Percentiles rank a stretch among this genome's conserved stretches.
Evolutionary conservation across 2,113 vertebrate species (phyloP).

Genomic region (Mesocricetus auratus): DNA sequence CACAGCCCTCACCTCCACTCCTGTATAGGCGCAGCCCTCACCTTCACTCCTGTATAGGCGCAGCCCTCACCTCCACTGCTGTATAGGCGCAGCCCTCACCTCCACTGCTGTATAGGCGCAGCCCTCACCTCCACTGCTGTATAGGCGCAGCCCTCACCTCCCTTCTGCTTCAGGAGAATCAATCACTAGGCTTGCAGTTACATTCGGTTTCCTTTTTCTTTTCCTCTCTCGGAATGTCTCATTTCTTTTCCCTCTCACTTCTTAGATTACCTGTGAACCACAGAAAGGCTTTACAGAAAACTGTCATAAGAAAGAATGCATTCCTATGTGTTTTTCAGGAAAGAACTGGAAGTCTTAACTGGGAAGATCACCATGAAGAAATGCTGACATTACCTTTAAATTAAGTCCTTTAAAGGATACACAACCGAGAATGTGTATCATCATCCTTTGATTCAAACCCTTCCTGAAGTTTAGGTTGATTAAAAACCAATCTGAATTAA

Average conservation of each 20-base stretch:
- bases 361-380: background rate
- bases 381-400: background rate
- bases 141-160: background rate
- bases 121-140: background rate
- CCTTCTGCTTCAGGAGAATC: background rate
- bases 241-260: background rate
- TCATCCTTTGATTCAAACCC: background rate
- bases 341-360: slow-evolving; percentile 5
- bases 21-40: background rate
- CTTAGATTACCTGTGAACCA: background rate
- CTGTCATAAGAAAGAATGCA: background rate
- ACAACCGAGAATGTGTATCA: background rate
- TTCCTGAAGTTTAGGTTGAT: background rate
- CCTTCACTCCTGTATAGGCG: background rate
- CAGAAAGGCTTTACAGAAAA: background rate
- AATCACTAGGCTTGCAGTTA: background rate
- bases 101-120: background rate
- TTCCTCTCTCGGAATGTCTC: background rate
- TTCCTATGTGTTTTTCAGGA: background rate
- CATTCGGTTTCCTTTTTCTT: background rate
- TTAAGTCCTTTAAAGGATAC: background rate
- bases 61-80: background rate
- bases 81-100: background rate
- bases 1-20: background rate
- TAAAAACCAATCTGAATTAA: slow-evolving; percentile 32